Conservation (phyloP, 2,888 invertebrate species). For the Gasteruption jaculator region DNA sequence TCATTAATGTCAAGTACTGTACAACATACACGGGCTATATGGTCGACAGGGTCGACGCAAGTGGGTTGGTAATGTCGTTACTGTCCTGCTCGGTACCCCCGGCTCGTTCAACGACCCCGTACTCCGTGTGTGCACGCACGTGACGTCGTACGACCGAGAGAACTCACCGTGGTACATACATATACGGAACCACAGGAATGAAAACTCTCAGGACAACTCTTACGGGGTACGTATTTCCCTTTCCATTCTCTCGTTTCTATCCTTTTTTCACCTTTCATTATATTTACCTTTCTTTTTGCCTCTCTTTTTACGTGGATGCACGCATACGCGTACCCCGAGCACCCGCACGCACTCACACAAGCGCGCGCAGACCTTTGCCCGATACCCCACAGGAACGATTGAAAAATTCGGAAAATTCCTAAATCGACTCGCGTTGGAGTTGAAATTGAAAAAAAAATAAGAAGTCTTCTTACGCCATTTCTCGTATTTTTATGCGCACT, state of each 20-base stretch:
- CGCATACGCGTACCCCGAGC: slow-evolving; percentile 10
- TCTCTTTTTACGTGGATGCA: slow-evolving; percentile 19
- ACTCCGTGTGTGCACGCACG: slow-evolving; percentile 16
- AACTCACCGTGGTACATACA: not conserved
- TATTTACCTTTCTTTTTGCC: slow-evolving; percentile 7
- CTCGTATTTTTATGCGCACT: too few species aligned
- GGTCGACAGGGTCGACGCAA: slow-evolving; percentile 33
- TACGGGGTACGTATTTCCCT: too few species aligned
- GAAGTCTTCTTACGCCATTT: too few species aligned
- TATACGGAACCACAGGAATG: slow-evolving; percentile 11
- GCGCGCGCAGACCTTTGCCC: slow-evolving; percentile 16
- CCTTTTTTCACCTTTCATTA: not conserved
- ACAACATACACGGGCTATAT: slow-evolving; percentile 35
- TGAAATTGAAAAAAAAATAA: too few species aligned
- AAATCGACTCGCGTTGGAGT: too few species aligned
- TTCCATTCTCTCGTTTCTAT: slow-evolving; percentile 8
- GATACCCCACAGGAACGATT: not conserved
- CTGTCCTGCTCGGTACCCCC: slow-evolving; percentile 38
- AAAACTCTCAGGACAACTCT: too few species aligned
- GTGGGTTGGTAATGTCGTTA: slow-evolving; percentile 31
- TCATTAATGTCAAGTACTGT: slow-evolving; percentile 30
- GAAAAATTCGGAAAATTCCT: too few species aligned
- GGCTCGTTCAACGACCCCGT: slow-evolving; percentile 46
- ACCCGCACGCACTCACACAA: slow-evolving; percentile 13
- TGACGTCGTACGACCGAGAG: slow-evolving; percentile 8